A percentile compares a stretch with the other conserved stretches of the same genome.
phyloP scores from a whole-genome alignment of 2,113 vertebrate species.

The Campylomormyrus tamandua region DNA sequence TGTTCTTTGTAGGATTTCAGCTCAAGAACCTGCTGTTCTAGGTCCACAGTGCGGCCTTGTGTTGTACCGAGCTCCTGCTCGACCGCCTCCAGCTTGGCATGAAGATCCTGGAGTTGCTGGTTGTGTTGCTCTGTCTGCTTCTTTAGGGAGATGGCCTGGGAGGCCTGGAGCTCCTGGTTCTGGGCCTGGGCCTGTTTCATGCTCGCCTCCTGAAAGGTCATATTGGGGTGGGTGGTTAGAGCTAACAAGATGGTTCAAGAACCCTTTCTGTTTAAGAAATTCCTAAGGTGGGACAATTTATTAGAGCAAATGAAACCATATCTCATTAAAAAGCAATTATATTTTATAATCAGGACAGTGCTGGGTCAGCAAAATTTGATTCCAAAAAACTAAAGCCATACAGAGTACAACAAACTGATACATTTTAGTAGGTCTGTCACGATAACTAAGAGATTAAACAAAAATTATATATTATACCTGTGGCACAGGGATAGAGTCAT shows the following conservation, averaged over 20 bases:
- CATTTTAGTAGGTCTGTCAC: no score
- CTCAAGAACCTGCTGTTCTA: slow-evolving; percentile 65
- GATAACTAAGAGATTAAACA: no score
- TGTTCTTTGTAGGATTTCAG: slow-evolving; percentile 70
- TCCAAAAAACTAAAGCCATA: not conserved
- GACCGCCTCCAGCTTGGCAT: slow-evolving; percentile 48
- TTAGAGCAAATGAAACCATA: not conserved
- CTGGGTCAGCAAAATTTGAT: not conserved
- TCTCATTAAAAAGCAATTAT: not conserved
- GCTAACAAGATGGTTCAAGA: not conserved
- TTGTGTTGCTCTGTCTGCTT: slow-evolving; percentile 59
- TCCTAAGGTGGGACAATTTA: not conserved
- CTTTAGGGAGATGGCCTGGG: slow-evolving; percentile 57
- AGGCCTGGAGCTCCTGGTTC: slow-evolving; percentile 63
- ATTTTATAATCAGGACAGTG: not conserved
- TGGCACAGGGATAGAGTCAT: not conserved
- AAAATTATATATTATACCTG: not conserved
- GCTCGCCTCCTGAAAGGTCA: slow-evolving; percentile 49
- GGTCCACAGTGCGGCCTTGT: slow-evolving; percentile 49
- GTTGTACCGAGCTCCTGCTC: slow-evolving; percentile 58
- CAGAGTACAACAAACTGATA: not conserved
- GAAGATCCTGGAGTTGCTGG: slow-evolving; percentile 54
- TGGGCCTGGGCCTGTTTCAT: slow-evolving; percentile 57
- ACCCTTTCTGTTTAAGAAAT: not conserved
- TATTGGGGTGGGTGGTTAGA: not conserved